Base-by-base conservation (phyloP, 2,888 invertebrate species). In the Agriopis leucophaearia region DNA sequence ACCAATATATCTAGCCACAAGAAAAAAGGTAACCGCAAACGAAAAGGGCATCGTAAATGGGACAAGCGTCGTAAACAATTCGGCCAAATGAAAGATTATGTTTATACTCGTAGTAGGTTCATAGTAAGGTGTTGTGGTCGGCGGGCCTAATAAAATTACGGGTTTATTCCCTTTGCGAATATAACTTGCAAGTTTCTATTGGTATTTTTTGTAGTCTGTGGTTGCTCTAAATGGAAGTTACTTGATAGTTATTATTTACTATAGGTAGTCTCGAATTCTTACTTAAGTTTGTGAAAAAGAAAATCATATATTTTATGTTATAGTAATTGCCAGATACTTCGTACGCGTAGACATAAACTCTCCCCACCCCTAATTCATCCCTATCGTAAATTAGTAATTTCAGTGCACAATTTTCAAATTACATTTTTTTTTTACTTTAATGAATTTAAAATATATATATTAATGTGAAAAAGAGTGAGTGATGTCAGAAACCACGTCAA, bases 21-120 rank as follows among this genome's bases (percentile, higher is more conserved):
- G 62, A 70, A 73, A 66, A 27, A 69, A 70, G 71, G 71, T 74
- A 56, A 63, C 57, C 64, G 6, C 52, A 40, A 66, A 76, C 79
- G 55, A 76, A 79, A 81, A 84, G 81, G 83, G 81, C 82, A 78
- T 77, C 69, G 70, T 55, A 66, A 71, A 69, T 64, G 69, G 71
- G 60, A 78, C 82, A 79, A 74, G 73, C 76, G 74, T 84, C 86
- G 87, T 92, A 92, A 91, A 93, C 85, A 89, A 88, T 88, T 84
- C 69, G 76, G 80, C 83, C 86, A 91, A 92, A 93, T 92, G 91
- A 92, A 91, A 92, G 92, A 92, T 92, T 92, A 93, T 92, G 92
- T 92, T 90, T 88, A 92, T 92, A n/a, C n/a, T n/a, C n/a, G n/a
- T n/a, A 88, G 92, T 88, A 93, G 91, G 92, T 92, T 90, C 88